Percentiles rank a stretch among this genome's conserved stretches.
Conservation (phyloP, 2,888 invertebrate genomes). For the Cerastis leucographa region DNA sequence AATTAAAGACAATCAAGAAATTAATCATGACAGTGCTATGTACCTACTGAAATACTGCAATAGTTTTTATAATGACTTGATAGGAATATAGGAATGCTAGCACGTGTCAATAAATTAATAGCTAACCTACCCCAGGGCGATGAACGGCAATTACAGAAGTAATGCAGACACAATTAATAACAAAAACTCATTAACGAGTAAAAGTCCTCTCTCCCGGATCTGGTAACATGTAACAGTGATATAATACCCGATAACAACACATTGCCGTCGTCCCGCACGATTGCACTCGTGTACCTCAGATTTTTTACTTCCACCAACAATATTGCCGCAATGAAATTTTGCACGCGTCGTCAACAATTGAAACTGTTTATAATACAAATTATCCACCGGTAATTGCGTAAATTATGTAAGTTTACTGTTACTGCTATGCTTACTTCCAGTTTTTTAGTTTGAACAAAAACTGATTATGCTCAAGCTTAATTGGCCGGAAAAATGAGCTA, state of each 20-base stretch:
- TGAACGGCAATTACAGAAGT: slow-evolving; percentile 41
- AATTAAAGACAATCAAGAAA: background rate
- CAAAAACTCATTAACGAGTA: slow-evolving; percentile 53
- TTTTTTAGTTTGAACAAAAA: slow-evolving; percentile 50
- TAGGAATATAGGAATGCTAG: background rate
- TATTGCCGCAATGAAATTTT: slow-evolving; percentile 50
- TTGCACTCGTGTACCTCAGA: slow-evolving; percentile 57
- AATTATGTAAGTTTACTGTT: slow-evolving; percentile 71
- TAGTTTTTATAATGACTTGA: background rate
- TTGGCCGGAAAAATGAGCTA: slow-evolving; percentile 55
- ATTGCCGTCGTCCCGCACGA: slow-evolving; percentile 74
- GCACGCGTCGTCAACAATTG: slow-evolving; percentile 63
- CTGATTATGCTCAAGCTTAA: slow-evolving; percentile 44
- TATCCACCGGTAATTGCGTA: slow-evolving; percentile 68
- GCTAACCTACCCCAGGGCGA: slow-evolving; percentile 27
- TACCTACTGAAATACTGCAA: background rate
- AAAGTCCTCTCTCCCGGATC: slow-evolving; percentile 73
- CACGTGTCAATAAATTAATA: slow-evolving; percentile 13
- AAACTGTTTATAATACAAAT: slow-evolving; percentile 62
- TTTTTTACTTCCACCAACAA: slow-evolving; percentile 46
- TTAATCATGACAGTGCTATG: background rate
- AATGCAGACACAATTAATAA: slow-evolving; percentile 45
- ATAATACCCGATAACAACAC: slow-evolving; percentile 67
- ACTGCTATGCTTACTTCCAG: slow-evolving; percentile 59
- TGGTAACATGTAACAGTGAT: slow-evolving; percentile 63